Evolutionary conservation across 92 coral and sea anemone genomes (phyloP), one percentile per base, ranked within the genome.

Genomic region (Phenganax stokvisi): DNA sequence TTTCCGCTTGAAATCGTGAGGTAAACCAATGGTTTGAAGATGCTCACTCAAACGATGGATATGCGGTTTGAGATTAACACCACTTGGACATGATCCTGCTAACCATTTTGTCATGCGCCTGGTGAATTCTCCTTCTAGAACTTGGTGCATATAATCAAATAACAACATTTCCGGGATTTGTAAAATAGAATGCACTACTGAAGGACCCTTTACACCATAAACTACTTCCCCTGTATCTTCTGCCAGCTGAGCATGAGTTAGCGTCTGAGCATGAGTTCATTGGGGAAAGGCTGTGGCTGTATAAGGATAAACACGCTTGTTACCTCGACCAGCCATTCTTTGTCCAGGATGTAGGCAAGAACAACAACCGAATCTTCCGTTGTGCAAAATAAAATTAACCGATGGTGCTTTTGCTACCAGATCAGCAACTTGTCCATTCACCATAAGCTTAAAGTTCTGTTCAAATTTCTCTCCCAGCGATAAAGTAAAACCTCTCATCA

Each of bases 101-200:
- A 89, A 82, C 92, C 92, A 89, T 58, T 87, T 84, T 52, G 87
- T 52, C n/a, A 89, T 20, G 53, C 90, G 71, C 71, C 92, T 89
- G 47, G 92, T 79, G 61, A 58, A 89, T 51, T 89, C 88, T 29
- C 92, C 92, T 74, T 86, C 92, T 6, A 87, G 86, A 57, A 89
- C 89, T 71, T 89, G 92, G 82, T 89, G 88, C 88, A 87, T 87
- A 74, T 84, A 89, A 44, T 87, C 90, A 15, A 86, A 66, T 74
- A 84, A 65, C 72, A 86, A 30, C 86, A 84, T 84, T 53, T 86
- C 87, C 31, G 92, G 92, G 57, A 89, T 89, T 57, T 86, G 51
- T 47, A 89, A 69, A 61, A 89, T 86, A 2, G 51, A 56, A 37
- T 84, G 88, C 0, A 84, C 88, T 54, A 88, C 81, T 25, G 90